phyloP scores from a whole-genome alignment of 1,140 invertebrate species.

The Rhynchophorus ferrugineus region DNA sequence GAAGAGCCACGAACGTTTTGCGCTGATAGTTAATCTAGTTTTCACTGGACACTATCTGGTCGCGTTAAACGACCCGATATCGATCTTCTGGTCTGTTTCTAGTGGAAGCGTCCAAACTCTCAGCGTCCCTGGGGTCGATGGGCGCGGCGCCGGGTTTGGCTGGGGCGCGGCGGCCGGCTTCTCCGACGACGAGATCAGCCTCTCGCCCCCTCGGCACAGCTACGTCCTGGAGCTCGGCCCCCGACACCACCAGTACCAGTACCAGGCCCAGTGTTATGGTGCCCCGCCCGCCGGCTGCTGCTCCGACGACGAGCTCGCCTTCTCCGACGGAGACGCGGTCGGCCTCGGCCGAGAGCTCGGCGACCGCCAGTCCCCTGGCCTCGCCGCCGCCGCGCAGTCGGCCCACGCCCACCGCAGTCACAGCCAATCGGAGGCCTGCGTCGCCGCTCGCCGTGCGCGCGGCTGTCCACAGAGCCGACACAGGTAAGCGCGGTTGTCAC shows the following conservation, averaged over 20 bases:
- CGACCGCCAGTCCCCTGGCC: conserved; percentile 38
- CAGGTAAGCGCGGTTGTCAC: conserved; percentile 38
- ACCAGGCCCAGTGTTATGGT: conserved; percentile 23
- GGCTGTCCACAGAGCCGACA: conserved; percentile 42
- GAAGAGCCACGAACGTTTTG: no score
- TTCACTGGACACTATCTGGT: no score
- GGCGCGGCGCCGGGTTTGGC: conserved; percentile 26
- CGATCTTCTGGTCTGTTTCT: background rate
- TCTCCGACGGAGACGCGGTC: conserved; percentile 42
- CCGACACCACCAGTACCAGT: conserved; percentile 36
- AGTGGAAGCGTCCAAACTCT: conserved; percentile 42
- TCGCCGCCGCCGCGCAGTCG: conserved; percentile 11
- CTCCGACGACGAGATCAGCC: conserved; percentile 43
- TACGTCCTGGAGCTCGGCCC: conserved; percentile 41
- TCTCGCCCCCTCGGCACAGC: conserved; percentile 41
- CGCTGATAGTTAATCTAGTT: no score
- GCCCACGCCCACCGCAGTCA: conserved; percentile 15
- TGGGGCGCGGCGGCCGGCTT: conserved; percentile 33
- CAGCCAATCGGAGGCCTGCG: conserved; percentile 21
- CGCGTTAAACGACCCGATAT: no score
- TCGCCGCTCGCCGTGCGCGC: conserved; percentile 40
- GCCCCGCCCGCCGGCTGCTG: conserved; percentile 24
- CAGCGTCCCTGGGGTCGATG: conserved; percentile 41
- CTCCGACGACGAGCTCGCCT: conserved; percentile 41
- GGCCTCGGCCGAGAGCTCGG: conserved; percentile 37